Base-by-base conservation (phyloP, 2,113 vertebrate genomes). In the Dasyprocta punctata region DNA sequence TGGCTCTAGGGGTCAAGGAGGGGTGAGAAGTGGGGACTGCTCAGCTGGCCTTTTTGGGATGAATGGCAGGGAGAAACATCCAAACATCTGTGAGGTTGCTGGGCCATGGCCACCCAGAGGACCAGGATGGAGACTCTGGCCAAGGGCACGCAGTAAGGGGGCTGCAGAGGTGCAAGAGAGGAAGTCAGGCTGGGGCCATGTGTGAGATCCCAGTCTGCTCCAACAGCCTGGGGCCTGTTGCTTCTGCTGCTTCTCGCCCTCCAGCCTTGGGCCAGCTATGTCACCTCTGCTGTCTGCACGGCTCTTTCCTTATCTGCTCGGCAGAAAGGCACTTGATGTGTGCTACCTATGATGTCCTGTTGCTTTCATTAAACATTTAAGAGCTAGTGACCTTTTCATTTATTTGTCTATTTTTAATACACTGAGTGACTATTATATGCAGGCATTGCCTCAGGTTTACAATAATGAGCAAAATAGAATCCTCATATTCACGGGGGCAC, bases 131-230 rank as follows among this genome's bases (percentile, higher is more conserved):
- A 24, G 44, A 2, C 1, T 20, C 8, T 1, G 3, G 73, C 47
- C 4, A 0, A 36, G 30, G 6, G 5, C 16, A 7, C 0, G 22
- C 5, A 10, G 38, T 26, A 3, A n/a, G 8, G 13, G 17, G 60
- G 58, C 56, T 61, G 38, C 4, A 8, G 38, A 65, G 83, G 60
- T 47, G 28, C 3, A 9, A 65, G 10, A 38, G 44, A 36, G 5
- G 6, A 6, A n/a, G 81, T 0, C 30, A 3, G 1, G 33, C 2
- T 7, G 65, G 0, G 5, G n/a, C 75, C 47, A 0, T 1, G 0
- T 1, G 41, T 8, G 67, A 12, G 10, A 2, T 16, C 33, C 30
- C 3, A 1, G 5, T 2, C 38, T 26, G 6, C 1, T 7, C 75
- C 26, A 1, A 5, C 12, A 3, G 49, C 36, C 67, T 38, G 0